These are phyloP conservation scores for Arrhopalites spinosus DNA, from an alignment of 2,888 invertebrate genomes.

Conservation along the genomic window DNA sequence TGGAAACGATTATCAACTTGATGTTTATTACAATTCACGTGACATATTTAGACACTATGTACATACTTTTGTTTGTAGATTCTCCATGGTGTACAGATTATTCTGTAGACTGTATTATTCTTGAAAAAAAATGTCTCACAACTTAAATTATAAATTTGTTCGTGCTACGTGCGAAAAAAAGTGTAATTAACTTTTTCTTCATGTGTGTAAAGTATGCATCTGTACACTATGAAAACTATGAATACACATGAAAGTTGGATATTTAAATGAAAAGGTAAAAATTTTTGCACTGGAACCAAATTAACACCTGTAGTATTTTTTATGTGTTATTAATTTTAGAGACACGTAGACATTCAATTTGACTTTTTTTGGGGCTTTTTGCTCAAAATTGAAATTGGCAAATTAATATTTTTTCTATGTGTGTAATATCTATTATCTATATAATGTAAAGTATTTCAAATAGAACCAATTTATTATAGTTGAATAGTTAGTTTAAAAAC, in stretches of 20 bases:
- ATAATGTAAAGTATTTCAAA: neutral
- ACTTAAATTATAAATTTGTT: neutral
- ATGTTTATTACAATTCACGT: constrained; percentile 19
- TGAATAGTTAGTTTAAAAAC: too few species aligned
- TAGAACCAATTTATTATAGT: neutral
- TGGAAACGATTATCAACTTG: constrained; percentile 17
- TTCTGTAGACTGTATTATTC: neutral
- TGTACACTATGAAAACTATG: neutral
- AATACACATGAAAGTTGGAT: neutral
- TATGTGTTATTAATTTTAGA: neutral
- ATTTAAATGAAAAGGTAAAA: neutral
- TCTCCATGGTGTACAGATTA: neutral
- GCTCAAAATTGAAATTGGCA: neutral
- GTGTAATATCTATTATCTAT: too few species aligned
- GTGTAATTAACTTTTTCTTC: constrained; percentile 2
- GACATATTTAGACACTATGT: neutral
- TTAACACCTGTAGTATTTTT: too few species aligned
- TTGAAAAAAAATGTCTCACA: neutral
- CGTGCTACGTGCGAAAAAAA: neutral
- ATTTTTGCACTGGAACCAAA: neutral
- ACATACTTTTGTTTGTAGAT: neutral
- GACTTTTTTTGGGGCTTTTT: neutral
- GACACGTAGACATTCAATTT: neutral
- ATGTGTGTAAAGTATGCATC: neutral
- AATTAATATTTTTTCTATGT: neutral